Conservation (phyloP, 2,797 vertebrate species). For the Peromyscus melanophrys region DNA sequence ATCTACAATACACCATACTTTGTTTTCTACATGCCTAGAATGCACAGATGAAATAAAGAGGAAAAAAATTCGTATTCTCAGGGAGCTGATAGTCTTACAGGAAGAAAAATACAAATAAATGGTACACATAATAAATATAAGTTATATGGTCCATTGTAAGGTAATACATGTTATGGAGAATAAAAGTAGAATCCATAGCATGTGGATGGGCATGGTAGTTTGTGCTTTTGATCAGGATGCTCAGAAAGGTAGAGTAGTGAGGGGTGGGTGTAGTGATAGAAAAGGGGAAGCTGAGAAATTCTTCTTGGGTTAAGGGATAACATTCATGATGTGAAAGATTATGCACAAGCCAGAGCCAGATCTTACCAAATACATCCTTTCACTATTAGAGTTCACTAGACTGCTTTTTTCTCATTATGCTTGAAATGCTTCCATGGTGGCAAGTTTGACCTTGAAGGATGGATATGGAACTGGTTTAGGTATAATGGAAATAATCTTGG, state of each 20-base stretch:
- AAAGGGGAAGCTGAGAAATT: neutral
- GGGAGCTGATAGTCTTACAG: slow-evolving; percentile 16
- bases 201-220: fast-evolving
- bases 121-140: neutral
- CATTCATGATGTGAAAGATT: neutral
- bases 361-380: neutral
- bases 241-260: neutral
- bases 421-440: neutral
- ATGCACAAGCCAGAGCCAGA: neutral
- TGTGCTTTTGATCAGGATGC: neutral
- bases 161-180: neutral
- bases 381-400: neutral
- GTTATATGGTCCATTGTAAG: neutral
- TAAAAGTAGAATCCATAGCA: neutral
- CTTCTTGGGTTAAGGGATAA: neutral
- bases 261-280: neutral
- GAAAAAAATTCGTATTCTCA: neutral
- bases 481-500: neutral
- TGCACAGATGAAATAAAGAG: neutral
- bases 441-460: slow-evolving; percentile 1
- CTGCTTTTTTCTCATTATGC: neutral
- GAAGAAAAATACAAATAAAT: neutral
- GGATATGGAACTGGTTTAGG: neutral
- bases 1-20: neutral
- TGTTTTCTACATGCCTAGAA: neutral